Evolutionary conservation across 64 coral and sea anemone genomes (phyloP), one percentile per base, ranked within the genome.

Genomic region (Montipora sp.): DNA sequence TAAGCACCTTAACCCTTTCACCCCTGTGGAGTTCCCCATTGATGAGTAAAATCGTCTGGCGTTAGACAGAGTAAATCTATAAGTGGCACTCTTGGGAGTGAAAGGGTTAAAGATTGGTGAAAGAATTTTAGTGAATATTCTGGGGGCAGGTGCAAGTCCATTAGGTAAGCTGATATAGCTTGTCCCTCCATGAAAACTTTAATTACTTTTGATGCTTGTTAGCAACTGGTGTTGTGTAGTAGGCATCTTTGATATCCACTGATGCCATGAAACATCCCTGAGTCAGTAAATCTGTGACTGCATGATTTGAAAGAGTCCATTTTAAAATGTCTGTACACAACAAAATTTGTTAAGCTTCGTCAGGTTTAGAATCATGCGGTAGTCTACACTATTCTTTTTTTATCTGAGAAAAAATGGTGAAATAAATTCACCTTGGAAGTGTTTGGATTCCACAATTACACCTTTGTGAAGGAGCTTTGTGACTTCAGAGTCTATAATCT

Each of bases 291-390:
- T 80, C 60, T 48, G 63, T 80, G 3, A 80, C 77, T 27, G 24
- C 24, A 24, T 67, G 58, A 80, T 5, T 79, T 80, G 2, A 90
- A 43, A 20, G 76, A 82, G n/a, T 91, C 89, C 89, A 91, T 91
- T 75, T 83, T 91, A 23, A 82, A 91, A 23, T 91, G 89, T 27
- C 18, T 24, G 60, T 83, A 91, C 2, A 75, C 70, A 24, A 91
- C 63, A 27, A 81, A 68, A 91, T 51, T 91, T 81, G 78, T 92
- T 92, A 7, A 84, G 15, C 8, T 92, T 16, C 4, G 84, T 84
- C 8, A 90, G 19, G 66, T 80, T 80, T 47, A 92, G 69, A 51
- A 84, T 92, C 80, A 92, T 84, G n/a, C 90, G 70, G 77, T 80
- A 90, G 19, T 90, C 88, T 53, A 80, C 46, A 11, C 77, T 77